phyloP scores from a whole-genome alignment of 2,888 invertebrate genomes.

The Drosophila monieri region DNA sequence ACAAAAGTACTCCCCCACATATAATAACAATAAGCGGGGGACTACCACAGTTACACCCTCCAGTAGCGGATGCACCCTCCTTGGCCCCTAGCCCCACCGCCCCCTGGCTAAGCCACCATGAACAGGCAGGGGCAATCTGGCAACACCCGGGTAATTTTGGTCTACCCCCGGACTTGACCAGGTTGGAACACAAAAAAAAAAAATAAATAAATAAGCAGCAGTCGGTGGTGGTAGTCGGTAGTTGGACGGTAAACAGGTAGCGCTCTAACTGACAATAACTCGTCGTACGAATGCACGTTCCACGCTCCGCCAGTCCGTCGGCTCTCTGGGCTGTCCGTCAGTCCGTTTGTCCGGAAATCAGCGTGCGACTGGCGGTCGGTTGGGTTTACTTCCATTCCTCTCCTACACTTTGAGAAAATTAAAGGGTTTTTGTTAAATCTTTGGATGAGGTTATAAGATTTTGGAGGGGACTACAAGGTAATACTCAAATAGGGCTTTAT shows the following conservation, averaged over 20 bases:
- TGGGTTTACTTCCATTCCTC: conserved; percentile 28
- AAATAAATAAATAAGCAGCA: conserved; percentile 45
- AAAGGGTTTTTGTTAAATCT: neutral
- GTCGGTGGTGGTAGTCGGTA: conserved; percentile 48
- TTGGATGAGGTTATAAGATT: neutral
- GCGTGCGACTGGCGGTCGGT: conserved; percentile 77
- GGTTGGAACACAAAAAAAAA: conserved; percentile 9
- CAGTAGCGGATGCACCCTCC: conserved; percentile 11
- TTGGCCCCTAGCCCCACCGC: neutral
- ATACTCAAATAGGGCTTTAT: neutral
- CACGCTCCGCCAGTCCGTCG: conserved; percentile 41
- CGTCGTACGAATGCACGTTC: conserved; percentile 77
- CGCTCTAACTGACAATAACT: conserved; percentile 79
- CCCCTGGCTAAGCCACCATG: too few relatives aligned
- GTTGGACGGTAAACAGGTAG: conserved; percentile 78
- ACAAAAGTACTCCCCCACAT: neutral
- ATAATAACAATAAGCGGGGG: conserved; percentile 35
- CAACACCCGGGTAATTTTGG: conserved; percentile 51
- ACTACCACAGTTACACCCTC: conserved; percentile 49
- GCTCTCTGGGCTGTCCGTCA: conserved; percentile 29
- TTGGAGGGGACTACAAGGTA: neutral
- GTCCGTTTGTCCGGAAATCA: conserved; percentile 58
- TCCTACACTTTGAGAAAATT: conserved; percentile 11
- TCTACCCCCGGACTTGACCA: conserved; percentile 51
- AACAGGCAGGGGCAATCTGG: conserved; percentile 56